Evolutionary conservation across 2,113 vertebrate genomes (phyloP), one percentile per base, ranked within the genome.

Genomic region (Hepsetus odoe): DNA sequence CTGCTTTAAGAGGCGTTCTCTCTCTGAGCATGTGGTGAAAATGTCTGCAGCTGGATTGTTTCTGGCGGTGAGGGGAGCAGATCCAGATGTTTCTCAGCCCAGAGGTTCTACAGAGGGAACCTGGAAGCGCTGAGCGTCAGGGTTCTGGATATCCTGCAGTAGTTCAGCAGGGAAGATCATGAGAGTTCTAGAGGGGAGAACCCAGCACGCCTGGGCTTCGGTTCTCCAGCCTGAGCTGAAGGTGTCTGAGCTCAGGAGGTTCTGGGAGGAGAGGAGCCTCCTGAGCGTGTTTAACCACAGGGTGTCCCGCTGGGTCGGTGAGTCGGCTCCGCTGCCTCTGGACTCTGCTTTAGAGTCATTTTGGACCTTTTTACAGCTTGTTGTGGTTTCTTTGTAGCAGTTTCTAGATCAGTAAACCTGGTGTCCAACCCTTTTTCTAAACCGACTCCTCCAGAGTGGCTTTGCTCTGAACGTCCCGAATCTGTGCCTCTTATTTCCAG

Each of bases 261-360:
- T 49, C 5, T 49, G 46, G 14, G 44, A 16, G 44, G 12, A 42
- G 40, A 42, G 40, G 40, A 42, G 44, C 44, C 4, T 4, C 9
- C 4, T 38, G 4, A 9, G 72, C 71, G 14, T 71, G 3, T 44
- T 84, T 59, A 84, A 82, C 46, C 77, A 72, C 18, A 73, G 72
- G 30, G 80, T 85, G 5, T 79, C 67, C 20, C 81, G 76, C 38
- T 85, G 87, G 80, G 81, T 88, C 0, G 89, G 90, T 91, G 83
- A 89, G 89, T 82, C 28, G 40, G 18, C 4, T 20, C 14, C 4
- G 44, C 5, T 14, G 44, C 13, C 18, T 5, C 13, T 14, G 44
- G 14, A 5, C n/a, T n/a, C n/a, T n/a, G n/a, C n/a, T n/a, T n/a
- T n/a, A n/a, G n/a, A n/a, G n/a, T n/a, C n/a, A n/a, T n/a, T n/a